A percentile compares a stretch with the other conserved stretches of the same genome.
Conservation (phyloP, 2,888 invertebrate genomes). For the Scelioninae gen. 1 region DNA sequence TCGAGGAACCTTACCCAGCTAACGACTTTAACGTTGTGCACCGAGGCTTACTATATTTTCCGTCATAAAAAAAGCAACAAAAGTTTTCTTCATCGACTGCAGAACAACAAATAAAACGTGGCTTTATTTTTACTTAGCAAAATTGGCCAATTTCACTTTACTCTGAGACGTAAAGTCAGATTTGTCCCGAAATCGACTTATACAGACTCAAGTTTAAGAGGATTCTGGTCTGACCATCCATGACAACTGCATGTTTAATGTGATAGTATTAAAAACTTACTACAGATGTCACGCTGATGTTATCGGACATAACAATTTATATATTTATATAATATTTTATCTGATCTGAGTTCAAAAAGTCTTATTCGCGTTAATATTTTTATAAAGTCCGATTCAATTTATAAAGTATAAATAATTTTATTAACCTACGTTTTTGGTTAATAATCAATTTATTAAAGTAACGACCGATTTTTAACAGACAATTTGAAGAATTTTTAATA, state of each 20-base stretch:
- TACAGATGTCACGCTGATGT: not conserved
- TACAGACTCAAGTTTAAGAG: conserved; percentile 12
- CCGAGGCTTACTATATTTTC: conserved; percentile 22
- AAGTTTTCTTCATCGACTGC: conserved; percentile 16
- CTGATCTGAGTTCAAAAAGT: too few relatives aligned
- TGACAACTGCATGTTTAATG: conserved; percentile 39
- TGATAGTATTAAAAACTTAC: conserved; percentile 20
- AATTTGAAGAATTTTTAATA: too few relatives aligned
- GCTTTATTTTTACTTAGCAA: conserved; percentile 4
- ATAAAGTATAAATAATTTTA: too few relatives aligned
- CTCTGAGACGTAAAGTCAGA: conserved; percentile 12
- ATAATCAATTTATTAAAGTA: too few relatives aligned
- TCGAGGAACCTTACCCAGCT: conserved; percentile 11
- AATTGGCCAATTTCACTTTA: conserved; percentile 20
- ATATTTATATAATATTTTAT: too few relatives aligned
- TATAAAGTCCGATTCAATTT: too few relatives aligned
- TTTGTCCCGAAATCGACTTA: not conserved
- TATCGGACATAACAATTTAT: not conserved
- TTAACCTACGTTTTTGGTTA: too few relatives aligned
- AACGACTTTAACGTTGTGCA: conserved; percentile 6
- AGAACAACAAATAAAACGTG: not conserved
- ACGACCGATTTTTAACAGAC: too few relatives aligned
- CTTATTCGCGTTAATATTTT: too few relatives aligned
- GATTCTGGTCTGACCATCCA: conserved; percentile 10
- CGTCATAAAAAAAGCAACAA: conserved; percentile 14